Percentiles rank a stretch among this genome's conserved stretches.
These are phyloP conservation scores for Spodoptera frugiperda DNA, from an alignment of 1,140 invertebrate species.

Conservation along the genomic window DNA sequence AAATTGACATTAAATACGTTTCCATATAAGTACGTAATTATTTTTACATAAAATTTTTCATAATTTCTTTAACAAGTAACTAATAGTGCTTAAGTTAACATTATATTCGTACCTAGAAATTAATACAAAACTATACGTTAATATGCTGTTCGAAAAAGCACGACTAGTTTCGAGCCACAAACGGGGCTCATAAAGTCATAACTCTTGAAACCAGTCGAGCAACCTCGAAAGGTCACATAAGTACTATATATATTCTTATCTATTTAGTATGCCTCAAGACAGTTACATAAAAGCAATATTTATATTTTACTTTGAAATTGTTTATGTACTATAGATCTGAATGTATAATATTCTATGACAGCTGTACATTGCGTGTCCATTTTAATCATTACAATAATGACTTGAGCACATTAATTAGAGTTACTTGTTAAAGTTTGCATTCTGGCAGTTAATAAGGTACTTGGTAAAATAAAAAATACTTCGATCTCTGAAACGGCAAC, in stretches of 20 bases:
- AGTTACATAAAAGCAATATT: no score
- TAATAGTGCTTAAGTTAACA: neutral
- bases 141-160: neutral
- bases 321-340: no score
- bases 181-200: no score
- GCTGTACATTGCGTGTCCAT: neutral
- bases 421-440: neutral
- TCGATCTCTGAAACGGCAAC: neutral
- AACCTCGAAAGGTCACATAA: no score
- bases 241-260: no score
- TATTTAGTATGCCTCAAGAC: no score
- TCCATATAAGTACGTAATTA: constrained; percentile 33
- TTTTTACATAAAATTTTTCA: neutral
- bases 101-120: neutral
- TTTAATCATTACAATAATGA: neutral
- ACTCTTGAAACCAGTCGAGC: no score
- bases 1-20: constrained; percentile 70
- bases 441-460: constrained; percentile 39
- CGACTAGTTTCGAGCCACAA: no score
- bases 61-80: neutral
- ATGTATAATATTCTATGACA: no score
- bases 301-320: no score
- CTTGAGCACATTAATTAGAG: neutral
- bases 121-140: neutral
- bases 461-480: constrained; percentile 9